phyloP scores from a whole-genome alignment of 2,797 vertebrate genomes.

The Tokudaia muenninki region DNA sequence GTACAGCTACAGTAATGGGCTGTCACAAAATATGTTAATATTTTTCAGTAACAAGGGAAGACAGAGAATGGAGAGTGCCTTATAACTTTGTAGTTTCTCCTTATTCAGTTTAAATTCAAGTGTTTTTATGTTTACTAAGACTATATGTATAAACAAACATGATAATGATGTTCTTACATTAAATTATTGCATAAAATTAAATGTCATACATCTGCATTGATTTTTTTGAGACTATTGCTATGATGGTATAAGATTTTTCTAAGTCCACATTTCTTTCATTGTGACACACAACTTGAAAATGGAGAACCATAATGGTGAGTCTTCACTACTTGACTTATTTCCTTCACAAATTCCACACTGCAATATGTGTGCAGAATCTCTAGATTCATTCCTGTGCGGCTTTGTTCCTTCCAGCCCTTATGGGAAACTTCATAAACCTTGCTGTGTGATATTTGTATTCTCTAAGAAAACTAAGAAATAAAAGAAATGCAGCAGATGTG shows the following conservation, averaged over 20 bases:
- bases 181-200: neutral
- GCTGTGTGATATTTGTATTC: neutral
- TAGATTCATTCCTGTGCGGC: neutral
- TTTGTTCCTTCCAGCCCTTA: neutral
- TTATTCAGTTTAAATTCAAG: neutral
- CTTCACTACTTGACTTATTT: neutral
- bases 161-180: neutral
- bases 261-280: neutral
- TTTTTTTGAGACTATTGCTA: neutral
- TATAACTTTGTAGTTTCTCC: neutral
- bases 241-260: neutral
- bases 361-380: accelerated
- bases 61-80: neutral
- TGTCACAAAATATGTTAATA: neutral
- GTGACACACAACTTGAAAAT: neutral
- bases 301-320: neutral
- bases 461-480: neutral
- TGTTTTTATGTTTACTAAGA: neutral
- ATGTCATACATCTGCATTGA: neutral
- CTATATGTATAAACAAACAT: neutral
- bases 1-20: neutral
- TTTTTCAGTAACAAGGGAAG: neutral
- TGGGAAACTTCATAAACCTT: neutral
- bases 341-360: neutral
- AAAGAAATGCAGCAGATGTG: neutral